Conservation (phyloP, 2,888 invertebrate species). For the Rhingia campestris region DNA sequence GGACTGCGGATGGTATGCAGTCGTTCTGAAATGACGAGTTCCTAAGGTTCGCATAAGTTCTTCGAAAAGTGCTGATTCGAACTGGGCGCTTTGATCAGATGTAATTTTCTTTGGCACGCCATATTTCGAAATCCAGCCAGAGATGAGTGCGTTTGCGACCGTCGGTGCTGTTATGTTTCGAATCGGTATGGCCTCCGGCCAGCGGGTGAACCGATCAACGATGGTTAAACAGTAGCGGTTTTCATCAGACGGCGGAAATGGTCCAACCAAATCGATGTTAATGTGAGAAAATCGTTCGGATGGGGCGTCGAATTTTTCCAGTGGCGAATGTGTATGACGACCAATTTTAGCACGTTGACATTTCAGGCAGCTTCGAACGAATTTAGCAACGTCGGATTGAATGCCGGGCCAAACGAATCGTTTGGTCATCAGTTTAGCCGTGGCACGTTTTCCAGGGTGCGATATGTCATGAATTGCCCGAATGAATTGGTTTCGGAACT, state of each 20-base stretch:
- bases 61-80: not conserved
- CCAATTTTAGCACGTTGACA: no score
- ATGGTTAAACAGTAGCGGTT: not conserved
- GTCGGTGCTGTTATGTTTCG: not conserved
- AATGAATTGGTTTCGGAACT: no score
- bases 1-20: constrained; percentile 8
- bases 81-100: not conserved
- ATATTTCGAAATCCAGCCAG: not conserved
- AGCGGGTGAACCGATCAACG: not conserved
- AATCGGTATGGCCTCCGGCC: not conserved
- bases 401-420: no score
- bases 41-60: not conserved
- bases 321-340: no score
- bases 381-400: no score
- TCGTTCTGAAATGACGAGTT: not conserved
- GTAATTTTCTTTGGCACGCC: not conserved
- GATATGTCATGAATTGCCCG: no score
- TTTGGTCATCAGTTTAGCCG: no score
- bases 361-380: no score
- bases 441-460: no score
- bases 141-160: not conserved
- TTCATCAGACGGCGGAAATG: no score
- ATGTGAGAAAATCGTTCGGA: not conserved
- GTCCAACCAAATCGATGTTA: not conserved
- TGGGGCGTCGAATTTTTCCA: no score